Percentiles rank a stretch among this genome's conserved stretches.
phyloP scores from a whole-genome alignment of 2,113 vertebrate species.

The Zapornia atra region DNA sequence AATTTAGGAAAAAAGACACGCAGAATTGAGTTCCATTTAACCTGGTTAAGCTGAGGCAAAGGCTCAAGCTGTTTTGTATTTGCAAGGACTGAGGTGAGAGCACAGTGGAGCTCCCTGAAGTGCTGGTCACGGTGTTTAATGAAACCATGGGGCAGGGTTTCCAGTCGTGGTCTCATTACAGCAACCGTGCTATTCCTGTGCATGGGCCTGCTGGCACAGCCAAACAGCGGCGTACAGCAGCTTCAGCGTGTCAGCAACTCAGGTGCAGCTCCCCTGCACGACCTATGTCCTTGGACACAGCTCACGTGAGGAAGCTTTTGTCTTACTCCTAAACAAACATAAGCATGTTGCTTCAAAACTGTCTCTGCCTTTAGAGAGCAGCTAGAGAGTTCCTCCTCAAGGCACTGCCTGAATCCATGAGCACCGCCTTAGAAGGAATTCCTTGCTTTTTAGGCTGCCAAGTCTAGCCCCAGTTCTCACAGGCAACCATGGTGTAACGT shows the following conservation, averaged over 20 bases:
- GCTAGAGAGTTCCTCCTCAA: not conserved
- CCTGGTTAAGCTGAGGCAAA: not conserved
- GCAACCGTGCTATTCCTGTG: not conserved
- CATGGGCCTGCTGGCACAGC: rapidly evolving
- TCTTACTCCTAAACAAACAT: not conserved
- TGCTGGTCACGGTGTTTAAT: not conserved
- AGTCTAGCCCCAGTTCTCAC: not conserved
- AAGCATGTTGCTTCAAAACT: not conserved
- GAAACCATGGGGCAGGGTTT: not conserved
- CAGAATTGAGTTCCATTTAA: not conserved
- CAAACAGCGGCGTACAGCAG: rapidly evolving
- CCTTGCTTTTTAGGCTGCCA: not conserved
- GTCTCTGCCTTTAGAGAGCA: not conserved
- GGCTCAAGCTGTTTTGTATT: not conserved
- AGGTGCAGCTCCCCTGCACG: not conserved
- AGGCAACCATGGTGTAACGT: not conserved
- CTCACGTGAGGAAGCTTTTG: not conserved
- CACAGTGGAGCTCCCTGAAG: not conserved
- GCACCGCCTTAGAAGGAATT: not conserved
- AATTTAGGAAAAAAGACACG: not conserved
- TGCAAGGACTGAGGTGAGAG: not conserved
- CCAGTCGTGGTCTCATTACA: not conserved
- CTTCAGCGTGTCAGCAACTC: not conserved
- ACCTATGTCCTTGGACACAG: not conserved
- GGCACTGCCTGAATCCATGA: not conserved